Conservation (phyloP, 2,113 vertebrate genomes). For the Colossoma macropomum region DNA sequence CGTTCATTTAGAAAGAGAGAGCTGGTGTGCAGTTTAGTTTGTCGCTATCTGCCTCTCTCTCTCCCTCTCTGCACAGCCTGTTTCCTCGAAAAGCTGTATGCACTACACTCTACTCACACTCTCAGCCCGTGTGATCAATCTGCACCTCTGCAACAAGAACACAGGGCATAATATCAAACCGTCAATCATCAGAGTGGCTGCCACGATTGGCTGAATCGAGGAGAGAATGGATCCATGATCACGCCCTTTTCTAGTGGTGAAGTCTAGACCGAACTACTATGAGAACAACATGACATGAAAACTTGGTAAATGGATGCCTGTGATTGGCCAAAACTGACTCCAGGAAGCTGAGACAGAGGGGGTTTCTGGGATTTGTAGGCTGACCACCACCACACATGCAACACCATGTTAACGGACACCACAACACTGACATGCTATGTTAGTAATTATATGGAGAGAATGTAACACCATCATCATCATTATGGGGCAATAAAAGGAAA, state of each 20-base stretch:
- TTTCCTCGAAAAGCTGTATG: conserved; percentile 64
- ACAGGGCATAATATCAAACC: conserved; percentile 58
- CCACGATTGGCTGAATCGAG: conserved; percentile 45
- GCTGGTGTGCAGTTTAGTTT: conserved; percentile 55
- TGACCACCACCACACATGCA: conserved; percentile 57
- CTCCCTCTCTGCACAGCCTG: conserved; percentile 47
- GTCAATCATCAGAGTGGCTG: conserved; percentile 60
- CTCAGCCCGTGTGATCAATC: conserved; percentile 75
- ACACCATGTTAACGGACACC: conserved; percentile 50
- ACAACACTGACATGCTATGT: conserved; percentile 64
- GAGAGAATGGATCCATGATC: conserved; percentile 47
- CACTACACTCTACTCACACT: conserved; percentile 74
- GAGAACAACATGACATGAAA: conserved; percentile 37
- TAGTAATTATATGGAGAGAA: conserved; percentile 50
- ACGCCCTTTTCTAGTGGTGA: conserved; percentile 5
- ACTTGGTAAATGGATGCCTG: conserved; percentile 34
- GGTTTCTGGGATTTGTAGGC: conserved; percentile 35
- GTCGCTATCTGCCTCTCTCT: conserved; percentile 51
- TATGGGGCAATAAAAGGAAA: neutral
- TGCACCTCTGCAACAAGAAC: conserved; percentile 76
- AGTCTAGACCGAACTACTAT: neutral
- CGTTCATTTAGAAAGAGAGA: conserved; percentile 47
- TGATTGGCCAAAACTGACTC: conserved; percentile 4
- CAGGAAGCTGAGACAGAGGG: conserved; percentile 32
- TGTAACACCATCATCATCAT: neutral